Evolutionary conservation across 2,888 invertebrate genomes (phyloP).

Genomic region (Apamea sordens): DNA sequence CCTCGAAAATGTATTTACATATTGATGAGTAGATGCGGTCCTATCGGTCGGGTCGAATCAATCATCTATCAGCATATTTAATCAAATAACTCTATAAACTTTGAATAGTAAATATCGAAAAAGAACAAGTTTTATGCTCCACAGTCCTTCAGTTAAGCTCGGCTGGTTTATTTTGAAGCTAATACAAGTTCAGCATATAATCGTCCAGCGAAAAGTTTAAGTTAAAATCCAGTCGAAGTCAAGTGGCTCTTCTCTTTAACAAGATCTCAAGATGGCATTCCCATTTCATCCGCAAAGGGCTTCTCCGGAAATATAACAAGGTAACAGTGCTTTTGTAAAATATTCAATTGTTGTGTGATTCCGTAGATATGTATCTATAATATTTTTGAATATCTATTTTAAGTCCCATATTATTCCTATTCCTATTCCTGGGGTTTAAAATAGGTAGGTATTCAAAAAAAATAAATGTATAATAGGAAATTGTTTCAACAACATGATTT

Average conservation of each 20-base stretch:
- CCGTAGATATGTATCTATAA: background rate
- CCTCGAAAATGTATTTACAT: conserved; percentile 58
- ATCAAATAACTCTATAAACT: conserved; percentile 56
- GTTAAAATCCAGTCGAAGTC: conserved; percentile 66
- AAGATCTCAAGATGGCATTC: conserved; percentile 67
- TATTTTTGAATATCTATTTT: conserved; percentile 6
- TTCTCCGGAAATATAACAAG: conserved; percentile 35
- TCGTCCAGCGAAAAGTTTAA: conserved; percentile 58
- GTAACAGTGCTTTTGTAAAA: conserved; percentile 29
- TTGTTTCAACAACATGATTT: background rate
- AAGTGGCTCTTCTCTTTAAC: conserved; percentile 67
- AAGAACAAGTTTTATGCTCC: conserved; percentile 38
- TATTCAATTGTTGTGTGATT: conserved; percentile 27
- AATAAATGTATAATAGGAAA: no score
- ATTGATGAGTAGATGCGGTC: conserved; percentile 58
- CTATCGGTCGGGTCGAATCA: conserved; percentile 53
- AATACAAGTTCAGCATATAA: conserved; percentile 56
- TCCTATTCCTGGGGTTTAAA: no score
- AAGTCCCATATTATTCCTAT: background rate
- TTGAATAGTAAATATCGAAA: conserved; percentile 56
- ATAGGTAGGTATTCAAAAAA: no score
- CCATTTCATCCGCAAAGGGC: conserved; percentile 61
- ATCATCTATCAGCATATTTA: conserved; percentile 52
- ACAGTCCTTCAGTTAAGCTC: conserved; percentile 17
- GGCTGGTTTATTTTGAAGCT: conserved; percentile 54